Base-by-base conservation (phyloP, 2,888 invertebrate species). In the Matsumyia berberina region DNA sequence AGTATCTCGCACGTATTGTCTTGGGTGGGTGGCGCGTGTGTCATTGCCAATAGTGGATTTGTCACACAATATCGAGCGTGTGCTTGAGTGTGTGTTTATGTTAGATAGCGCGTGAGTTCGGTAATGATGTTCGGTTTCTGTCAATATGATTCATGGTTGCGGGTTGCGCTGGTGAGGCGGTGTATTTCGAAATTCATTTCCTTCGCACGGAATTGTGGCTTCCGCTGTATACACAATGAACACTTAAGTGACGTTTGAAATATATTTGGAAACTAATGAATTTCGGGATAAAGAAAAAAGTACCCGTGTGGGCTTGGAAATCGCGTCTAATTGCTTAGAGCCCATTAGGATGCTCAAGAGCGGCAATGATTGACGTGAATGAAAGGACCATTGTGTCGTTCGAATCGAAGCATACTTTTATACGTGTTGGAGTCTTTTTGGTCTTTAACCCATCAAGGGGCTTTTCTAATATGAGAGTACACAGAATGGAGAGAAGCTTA, bases 161-260 rank as follows among this genome's bases (percentile, higher is more conserved):
- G 49, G 33, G 2, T 42, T 29, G 9, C 24, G 44, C 19, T 51
- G 53, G 42, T 67, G 17, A 19, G 76, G 37, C n/a, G 83, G 73
- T 69, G 57, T n/a, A n/a, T 67, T 55, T 51, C 31, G 2, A 73
- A 78, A 78, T 78, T 83, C 55, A 69, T 78, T 77, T 83, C 67
- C 67, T 19, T 35, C 37, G 49, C 82, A 77, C 67, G 77, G 33
- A 66, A 66, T 31, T 39, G 29, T 46, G 51, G 37, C 35, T n/a
- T 17, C n/a, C 49, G 15, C 15, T 31, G 12, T 76, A 19, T 57
- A 55, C 44, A 12, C 49, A 58, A 35, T 15, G 39, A 55, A 9
- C 46, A 64, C 19, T 66, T 49, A 51, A 39, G 39, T 76, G 58
- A 33, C 58, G 8, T 66, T 67, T 42, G 49, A 33, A n/a, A 31